phyloP scores from a whole-genome alignment of 1,140 invertebrate species.

The Cyclina sinensis region DNA sequence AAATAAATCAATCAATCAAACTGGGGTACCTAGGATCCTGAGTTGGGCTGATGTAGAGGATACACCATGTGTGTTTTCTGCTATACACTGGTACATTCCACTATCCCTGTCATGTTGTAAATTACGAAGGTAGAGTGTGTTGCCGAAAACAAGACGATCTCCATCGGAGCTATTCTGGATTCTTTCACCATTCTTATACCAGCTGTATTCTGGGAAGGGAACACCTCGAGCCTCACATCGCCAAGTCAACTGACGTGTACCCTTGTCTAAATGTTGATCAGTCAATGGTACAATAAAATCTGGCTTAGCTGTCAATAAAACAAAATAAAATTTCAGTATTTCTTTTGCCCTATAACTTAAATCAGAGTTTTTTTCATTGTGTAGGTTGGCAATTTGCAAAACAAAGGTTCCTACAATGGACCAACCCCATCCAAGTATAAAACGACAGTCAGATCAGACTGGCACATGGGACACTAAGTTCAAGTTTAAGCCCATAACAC shows the following conservation, averaged over 20 bases:
- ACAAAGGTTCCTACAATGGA: too few species aligned
- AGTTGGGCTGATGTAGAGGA: constrained; percentile 96
- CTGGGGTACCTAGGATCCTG: constrained; percentile 89
- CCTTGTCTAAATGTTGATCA: constrained; percentile 95
- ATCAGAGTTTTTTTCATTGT: too few species aligned
- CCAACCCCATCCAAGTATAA: too few species aligned
- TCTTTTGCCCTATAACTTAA: too few species aligned
- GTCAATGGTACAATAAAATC: constrained; percentile 96
- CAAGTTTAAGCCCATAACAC: too few species aligned
- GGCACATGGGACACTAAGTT: too few species aligned
- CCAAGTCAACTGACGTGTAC: constrained; percentile 94
- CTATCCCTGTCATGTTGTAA: constrained; percentile 89
- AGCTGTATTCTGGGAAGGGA: constrained; percentile 96
- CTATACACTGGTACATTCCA: constrained; percentile 98
- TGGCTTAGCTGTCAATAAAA: constrained; percentile 92
- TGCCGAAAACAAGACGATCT: constrained; percentile 76
- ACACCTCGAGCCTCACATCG: constrained; percentile 98
- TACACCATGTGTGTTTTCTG: constrained; percentile 95
- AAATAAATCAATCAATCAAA: too few species aligned
- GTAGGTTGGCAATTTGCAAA: too few species aligned
- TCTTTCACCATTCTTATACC: constrained; percentile 91
- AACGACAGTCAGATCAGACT: too few species aligned
- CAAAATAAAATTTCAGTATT: too few species aligned
- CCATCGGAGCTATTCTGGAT: constrained; percentile 88
- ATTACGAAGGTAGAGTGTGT: constrained; percentile 68